A percentile compares a stretch with the other conserved stretches of the same genome.
Conservation (phyloP, 2,113 vertebrate species). For the Malaclemys terrapin region DNA sequence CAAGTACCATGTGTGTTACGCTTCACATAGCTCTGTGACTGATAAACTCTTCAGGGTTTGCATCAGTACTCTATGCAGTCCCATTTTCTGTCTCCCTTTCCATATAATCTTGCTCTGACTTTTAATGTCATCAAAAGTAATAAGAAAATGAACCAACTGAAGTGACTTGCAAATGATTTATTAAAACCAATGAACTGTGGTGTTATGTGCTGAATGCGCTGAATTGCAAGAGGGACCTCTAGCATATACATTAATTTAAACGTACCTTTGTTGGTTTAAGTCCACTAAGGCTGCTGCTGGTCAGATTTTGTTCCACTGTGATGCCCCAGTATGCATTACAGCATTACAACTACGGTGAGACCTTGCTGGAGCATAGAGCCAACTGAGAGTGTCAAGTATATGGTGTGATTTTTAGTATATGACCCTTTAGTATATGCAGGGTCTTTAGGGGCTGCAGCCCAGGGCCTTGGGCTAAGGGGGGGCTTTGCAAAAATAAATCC, state of each 20-base stretch:
- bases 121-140: slow-evolving; percentile 58
- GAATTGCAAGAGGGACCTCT: slow-evolving; percentile 55
- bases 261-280: slow-evolving; percentile 52
- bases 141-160: slow-evolving; percentile 46
- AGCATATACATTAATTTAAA: slow-evolving; percentile 54
- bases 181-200: slow-evolving; percentile 37
- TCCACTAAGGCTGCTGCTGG: slow-evolving; percentile 58
- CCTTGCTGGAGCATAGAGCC: slow-evolving; percentile 59
- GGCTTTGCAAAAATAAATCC: too few relatives aligned
- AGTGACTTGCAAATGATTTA: slow-evolving; percentile 60
- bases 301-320: slow-evolving; percentile 66
- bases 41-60: not conserved
- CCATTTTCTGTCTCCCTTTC: slow-evolving; percentile 51
- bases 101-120: slow-evolving; percentile 21
- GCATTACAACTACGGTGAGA: slow-evolving; percentile 27
- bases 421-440: not conserved
- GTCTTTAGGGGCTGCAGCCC: too few relatives aligned
- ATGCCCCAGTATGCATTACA: slow-evolving; percentile 37
- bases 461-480: too few relatives aligned
- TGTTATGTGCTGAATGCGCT: slow-evolving; percentile 39
- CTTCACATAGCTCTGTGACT: not conserved
- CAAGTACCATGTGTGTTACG: not conserved
- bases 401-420: slow-evolving; percentile 68
- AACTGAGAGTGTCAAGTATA: slow-evolving; percentile 71
- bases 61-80: slow-evolving; percentile 3